A percentile compares a stretch with the other conserved stretches of the same genome.
phyloP scores from a whole-genome alignment of 2,888 invertebrate genomes.

The Tethea ocularis region DNA sequence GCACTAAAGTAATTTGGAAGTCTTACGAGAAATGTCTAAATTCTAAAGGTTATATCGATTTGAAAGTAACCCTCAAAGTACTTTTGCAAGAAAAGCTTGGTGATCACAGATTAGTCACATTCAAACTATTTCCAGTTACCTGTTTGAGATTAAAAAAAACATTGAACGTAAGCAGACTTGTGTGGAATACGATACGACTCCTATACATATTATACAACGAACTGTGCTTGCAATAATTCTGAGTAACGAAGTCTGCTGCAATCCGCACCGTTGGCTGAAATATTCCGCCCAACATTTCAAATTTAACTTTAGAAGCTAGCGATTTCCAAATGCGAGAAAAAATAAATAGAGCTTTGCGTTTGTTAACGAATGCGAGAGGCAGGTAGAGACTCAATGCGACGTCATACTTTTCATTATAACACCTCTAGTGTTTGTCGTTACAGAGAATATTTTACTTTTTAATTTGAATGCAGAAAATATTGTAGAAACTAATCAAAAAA shows the following conservation, averaged over 20 bases:
- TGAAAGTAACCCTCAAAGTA: conserved; percentile 19
- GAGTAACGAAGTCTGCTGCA: conserved; percentile 35
- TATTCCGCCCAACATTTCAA: too few relatives aligned
- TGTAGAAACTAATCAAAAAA: conserved; percentile 26
- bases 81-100: conserved; percentile 13
- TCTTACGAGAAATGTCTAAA: conserved; percentile 30
- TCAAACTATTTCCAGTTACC: not conserved
- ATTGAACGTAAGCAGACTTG: too few relatives aligned
- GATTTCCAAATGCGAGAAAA: conserved; percentile 28
- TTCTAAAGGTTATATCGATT: conserved; percentile 27
- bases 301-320: conserved; percentile 10
- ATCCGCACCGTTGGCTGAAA: conserved; percentile 18
- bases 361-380: conserved; percentile 28
- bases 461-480: conserved; percentile 21
- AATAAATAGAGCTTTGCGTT: conserved; percentile 22
- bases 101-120: not conserved
- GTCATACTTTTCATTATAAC: conserved; percentile 42
- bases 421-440: conserved; percentile 42
- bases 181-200: too few relatives aligned
- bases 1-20: conserved; percentile 34
- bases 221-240: conserved; percentile 33
- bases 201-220: too few relatives aligned
- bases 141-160: conserved; percentile 9
- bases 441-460: conserved; percentile 32
- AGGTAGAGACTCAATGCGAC: conserved; percentile 41